These are phyloP conservation scores for Vollenhovia emeryi DNA, from an alignment of 1,140 invertebrate species.

Conservation along the genomic window DNA sequence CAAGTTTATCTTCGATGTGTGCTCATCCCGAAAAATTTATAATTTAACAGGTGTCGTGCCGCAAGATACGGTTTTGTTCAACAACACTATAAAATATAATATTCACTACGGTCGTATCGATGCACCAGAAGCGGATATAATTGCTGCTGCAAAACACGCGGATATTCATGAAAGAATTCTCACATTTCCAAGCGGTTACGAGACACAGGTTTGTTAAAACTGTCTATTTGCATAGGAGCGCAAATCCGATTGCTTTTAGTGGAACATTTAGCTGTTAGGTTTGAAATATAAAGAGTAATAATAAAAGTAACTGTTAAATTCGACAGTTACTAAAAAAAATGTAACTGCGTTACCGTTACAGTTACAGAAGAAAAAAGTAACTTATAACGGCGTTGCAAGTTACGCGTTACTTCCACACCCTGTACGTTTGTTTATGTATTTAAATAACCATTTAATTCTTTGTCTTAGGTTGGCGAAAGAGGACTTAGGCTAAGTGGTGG, in stretches of 20 bases:
- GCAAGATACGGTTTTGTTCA: slow-evolving; percentile 99
- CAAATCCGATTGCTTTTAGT: not conserved
- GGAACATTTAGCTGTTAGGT: not conserved
- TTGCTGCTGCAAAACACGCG: slow-evolving; percentile 95
- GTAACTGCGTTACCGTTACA: too few species aligned
- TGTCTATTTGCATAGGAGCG: not conserved
- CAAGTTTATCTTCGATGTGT: slow-evolving; percentile 9
- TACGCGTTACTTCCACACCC: too few species aligned
- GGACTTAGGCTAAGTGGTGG: slow-evolving; percentile 94
- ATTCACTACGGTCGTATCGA: slow-evolving; percentile 96
- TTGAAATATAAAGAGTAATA: too few species aligned
- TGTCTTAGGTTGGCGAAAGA: slow-evolving; percentile 88
- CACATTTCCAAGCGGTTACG: slow-evolving; percentile 95
- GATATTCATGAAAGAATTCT: slow-evolving; percentile 97
- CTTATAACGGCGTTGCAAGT: too few species aligned
- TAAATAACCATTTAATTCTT: slow-evolving; percentile 24
- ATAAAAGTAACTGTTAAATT: too few species aligned
- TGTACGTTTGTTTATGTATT: not conserved
- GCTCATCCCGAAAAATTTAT: not conserved
- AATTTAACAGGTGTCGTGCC: slow-evolving; percentile 92
- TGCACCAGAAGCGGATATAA: slow-evolving; percentile 93
- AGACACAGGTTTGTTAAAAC: slow-evolving; percentile 88
- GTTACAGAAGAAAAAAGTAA: too few species aligned
- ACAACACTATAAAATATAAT: slow-evolving; percentile 97
- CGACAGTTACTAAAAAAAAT: too few species aligned